Conservation (phyloP, 2,797 vertebrate genomes). For the Champsocephalus gunnari region DNA sequence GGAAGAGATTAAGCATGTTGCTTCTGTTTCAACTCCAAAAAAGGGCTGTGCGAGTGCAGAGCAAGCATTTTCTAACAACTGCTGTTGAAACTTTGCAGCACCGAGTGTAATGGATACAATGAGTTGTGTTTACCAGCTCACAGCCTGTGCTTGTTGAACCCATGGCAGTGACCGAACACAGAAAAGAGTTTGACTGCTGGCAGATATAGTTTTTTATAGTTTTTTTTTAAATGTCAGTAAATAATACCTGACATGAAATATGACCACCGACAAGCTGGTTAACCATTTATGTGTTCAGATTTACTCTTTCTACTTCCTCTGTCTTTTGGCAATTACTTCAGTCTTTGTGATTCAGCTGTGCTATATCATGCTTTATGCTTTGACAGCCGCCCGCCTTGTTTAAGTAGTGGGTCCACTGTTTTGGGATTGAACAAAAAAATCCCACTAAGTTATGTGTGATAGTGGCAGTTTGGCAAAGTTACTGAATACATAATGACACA, state of each 20-base stretch:
- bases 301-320: not conserved
- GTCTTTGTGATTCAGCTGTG: constrained; percentile 10
- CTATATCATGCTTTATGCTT: not conserved
- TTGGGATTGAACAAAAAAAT: constrained; percentile 9
- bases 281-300: not conserved
- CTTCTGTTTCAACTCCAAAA: constrained; percentile 17
- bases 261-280: not conserved
- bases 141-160: constrained; percentile 3
- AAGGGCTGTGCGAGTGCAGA: not conserved
- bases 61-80: not conserved
- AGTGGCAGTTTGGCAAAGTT: constrained; percentile 33
- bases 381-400: constrained; percentile 13
- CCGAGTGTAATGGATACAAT: not conserved
- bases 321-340: no score
- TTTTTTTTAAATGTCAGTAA: not conserved
- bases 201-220: not conserved
- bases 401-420: constrained; percentile 20
- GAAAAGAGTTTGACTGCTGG: not conserved
- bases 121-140: constrained; percentile 9
- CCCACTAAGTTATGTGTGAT: constrained; percentile 34
- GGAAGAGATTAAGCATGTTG: constrained; percentile 20
- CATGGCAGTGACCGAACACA: not conserved
- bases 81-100: constrained; percentile 22
- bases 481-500: constrained; percentile 54
- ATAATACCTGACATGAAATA: not conserved